Percentiles rank a stretch among this genome's conserved stretches.
phyloP scores from a whole-genome alignment of 2,113 vertebrate genomes.

The Myrmophylax atrothorax region DNA sequence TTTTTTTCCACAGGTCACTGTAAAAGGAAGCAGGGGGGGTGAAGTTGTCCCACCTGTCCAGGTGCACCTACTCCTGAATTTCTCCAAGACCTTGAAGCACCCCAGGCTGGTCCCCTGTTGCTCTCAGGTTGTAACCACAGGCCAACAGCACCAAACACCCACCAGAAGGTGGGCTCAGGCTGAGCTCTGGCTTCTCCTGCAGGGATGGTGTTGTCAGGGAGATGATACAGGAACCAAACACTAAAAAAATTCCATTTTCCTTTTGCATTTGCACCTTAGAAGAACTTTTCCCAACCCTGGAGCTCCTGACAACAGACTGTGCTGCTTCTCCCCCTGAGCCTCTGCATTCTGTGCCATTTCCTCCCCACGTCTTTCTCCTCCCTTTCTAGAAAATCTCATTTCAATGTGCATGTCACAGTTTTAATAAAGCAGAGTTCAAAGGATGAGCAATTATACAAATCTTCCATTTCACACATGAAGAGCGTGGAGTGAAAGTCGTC shows the following conservation, averaged over 20 bases:
- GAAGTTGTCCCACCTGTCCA: neutral
- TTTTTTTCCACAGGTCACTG: too few species aligned
- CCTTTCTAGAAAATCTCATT: conserved; percentile 43
- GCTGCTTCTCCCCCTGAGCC: neutral
- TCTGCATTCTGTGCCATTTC: conserved; percentile 7
- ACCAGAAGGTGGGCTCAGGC: accelerated
- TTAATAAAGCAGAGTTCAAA: conserved; percentile 58
- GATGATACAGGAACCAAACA: neutral
- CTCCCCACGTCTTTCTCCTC: conserved; percentile 23
- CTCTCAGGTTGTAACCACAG: neutral
- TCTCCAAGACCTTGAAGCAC: neutral
- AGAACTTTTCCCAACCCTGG: neutral
- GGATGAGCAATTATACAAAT: conserved; percentile 67
- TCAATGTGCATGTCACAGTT: conserved; percentile 40
- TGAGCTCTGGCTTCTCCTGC: neutral
- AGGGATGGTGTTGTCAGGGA: neutral
- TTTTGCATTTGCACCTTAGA: neutral
- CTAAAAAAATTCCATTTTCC: neutral
- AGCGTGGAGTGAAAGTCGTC: conserved; percentile 19
- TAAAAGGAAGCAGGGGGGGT: neutral
- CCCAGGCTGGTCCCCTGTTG: neutral
- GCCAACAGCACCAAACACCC: neutral
- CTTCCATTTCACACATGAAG: conserved; percentile 65
- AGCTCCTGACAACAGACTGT: neutral
- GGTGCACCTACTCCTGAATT: neutral